Base-by-base conservation (phyloP, 2,113 vertebrate genomes). In the Anoura caudifer region DNA sequence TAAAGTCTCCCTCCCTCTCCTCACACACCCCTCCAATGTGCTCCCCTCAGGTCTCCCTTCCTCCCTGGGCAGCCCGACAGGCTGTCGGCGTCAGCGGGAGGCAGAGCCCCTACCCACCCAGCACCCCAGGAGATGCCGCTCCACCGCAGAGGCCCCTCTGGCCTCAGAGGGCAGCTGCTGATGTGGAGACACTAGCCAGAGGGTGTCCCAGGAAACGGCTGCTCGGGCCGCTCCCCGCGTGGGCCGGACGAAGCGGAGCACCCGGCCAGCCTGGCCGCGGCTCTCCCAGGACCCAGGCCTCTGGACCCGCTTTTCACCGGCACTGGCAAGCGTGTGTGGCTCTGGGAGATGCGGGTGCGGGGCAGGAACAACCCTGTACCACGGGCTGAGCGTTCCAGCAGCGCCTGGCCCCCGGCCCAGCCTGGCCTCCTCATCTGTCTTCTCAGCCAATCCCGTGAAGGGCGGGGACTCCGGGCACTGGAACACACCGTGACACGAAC, bases 201-300 rank as follows among this genome's bases (percentile, higher is more conserved):
- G 52, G n/a, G 12, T 12, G 9, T 2, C 20, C 36, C 6, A 3
- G n/a, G 38, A 52, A 10, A 8, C 59, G 10, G 24, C 24, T 61
- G 59, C 59, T 56, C 54, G 2, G 54, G 54, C 54, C 54, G 22
- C 54, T 56, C 59, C 59, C 59, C 2, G 9, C 59, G 11, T 10
- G 8, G 24, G 59, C 56, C 3, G 22, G 59, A 28, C 22, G 0
- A 26, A 13, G 26, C 10, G 11, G 59, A 28, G 26, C 56, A 24
- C 56, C 56, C 20, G 9, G 61, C 61, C 26, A 13, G 28, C 28
- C 61, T 28, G 33, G 61, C 61, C 5, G 61, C 28, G 10, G 26
- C 61, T 8, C 47, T 7, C 3, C 17, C 14, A 0, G 82, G 20
- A 0, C 7, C 1, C 17, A 2, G 17, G 9, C 15, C 45, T 17